Base-by-base conservation (phyloP, 2,888 invertebrate species). In the Polyommatus iphigenia region DNA sequence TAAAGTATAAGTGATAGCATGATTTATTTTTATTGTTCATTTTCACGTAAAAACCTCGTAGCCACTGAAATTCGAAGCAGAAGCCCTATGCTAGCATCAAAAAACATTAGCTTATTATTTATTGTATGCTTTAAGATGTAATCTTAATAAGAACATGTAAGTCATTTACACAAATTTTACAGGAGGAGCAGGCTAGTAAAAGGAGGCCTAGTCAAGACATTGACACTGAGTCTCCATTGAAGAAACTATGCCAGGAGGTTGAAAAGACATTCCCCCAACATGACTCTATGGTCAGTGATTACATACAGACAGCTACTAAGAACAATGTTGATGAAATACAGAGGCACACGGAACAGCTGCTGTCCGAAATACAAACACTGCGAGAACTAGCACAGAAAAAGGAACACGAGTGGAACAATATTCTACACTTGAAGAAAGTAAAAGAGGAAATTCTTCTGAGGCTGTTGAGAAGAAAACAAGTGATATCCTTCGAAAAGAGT, bases 341-440 rank as follows among this genome's bases (percentile, higher is more conserved):
- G 80, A 94, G 95, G 82, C 95, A 96, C 81, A 95, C 96, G 2
- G 96, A 96, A 83, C 96, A 96, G 83, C 91, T 97, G 7, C 90
- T 96, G 3, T 90, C 95, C 0, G 96, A 96, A 86, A 95, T 97
- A 80, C 95, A 96, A 84, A 96, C 96, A 0, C 89, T 98, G 79
- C 95, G 96, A 81, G 97, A 96, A 83, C 91, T 97, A 77, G 96
- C 97, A 0, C 95, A 96, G 83, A 96, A 96, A 85, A 98, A 98
- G 87, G 98, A 98, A 90, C 95, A 96, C 83, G 98, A 98, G 88
- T 97, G 97, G 97, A 97, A 98, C 87, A 96, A 97, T 79, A 96
- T 98, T 78, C 88, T 98, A 18, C 96, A 97, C 84, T 91, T 97
- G 82, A 97, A 97, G 86, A 97, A 97, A 87, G 95, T 98, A 4